phyloP scores from a whole-genome alignment of 2,113 vertebrate genomes.

The Trematocara marginatum region DNA sequence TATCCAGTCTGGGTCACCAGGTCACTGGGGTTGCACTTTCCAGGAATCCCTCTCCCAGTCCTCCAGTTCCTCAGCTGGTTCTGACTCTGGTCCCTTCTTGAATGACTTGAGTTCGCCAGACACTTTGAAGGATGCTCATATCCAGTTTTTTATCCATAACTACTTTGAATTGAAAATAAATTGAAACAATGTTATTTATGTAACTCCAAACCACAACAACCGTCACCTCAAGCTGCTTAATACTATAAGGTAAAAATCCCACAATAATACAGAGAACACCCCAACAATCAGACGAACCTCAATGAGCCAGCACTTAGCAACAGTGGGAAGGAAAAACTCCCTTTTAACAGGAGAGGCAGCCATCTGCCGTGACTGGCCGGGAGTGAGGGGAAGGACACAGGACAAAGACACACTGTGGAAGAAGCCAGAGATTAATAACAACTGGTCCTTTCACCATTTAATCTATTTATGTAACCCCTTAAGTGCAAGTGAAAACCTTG shows the following conservation, averaged over 20 bases:
- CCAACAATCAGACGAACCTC: neutral
- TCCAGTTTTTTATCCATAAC: neutral
- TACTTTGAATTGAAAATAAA: neutral
- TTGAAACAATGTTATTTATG: neutral
- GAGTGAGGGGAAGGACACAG: neutral
- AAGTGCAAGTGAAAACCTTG: neutral
- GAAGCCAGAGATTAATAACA: neutral
- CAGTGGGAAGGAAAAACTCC: neutral
- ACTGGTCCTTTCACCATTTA: neutral
- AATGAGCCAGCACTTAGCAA: neutral
- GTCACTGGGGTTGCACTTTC: neutral
- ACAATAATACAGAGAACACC: neutral
- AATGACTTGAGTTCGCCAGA: neutral
- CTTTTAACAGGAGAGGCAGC: neutral
- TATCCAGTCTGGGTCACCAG: neutral
- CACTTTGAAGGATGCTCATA: neutral
- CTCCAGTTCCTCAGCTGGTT: neutral
- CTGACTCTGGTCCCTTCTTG: neutral
- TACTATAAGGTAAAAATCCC: neutral
- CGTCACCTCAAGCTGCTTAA: neutral
- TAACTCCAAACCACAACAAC: neutral
- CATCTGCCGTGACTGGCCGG: neutral
- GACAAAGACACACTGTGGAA: neutral
- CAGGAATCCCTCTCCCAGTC: neutral
- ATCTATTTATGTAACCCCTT: neutral